A percentile compares a stretch with the other conserved stretches of the same genome.
Evolutionary conservation across 2,113 vertebrate genomes (phyloP).

Genomic region (Triplophysa tibetana): DNA sequence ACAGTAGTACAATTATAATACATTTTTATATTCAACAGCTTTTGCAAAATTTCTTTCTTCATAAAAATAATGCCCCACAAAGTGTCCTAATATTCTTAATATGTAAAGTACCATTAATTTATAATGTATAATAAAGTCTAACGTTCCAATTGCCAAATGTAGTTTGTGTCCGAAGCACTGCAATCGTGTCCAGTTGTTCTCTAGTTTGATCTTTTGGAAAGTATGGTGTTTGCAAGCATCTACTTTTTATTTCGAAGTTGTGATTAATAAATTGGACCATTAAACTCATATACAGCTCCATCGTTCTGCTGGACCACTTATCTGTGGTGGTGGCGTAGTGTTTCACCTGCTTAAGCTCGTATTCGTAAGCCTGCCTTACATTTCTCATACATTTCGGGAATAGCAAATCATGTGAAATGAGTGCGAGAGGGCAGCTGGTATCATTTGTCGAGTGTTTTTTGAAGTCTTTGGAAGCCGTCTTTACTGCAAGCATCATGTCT

Average conservation of each 20-base stretch:
- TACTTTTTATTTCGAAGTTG: background rate
- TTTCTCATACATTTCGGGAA: background rate
- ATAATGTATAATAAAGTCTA: too few relatives aligned
- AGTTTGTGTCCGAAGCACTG: conserved; percentile 34
- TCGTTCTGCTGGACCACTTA: conserved; percentile 25
- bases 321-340: conserved; percentile 13
- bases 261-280: conserved; percentile 22
- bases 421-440: background rate
- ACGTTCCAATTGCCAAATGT: background rate
- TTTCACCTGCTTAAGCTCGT: background rate
- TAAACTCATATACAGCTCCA: conserved; percentile 9
- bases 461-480: too few relatives aligned
- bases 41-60: background rate
- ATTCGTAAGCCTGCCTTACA: background rate
- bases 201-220: conserved; percentile 42
- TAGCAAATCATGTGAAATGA: too few relatives aligned
- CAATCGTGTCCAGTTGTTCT: conserved; percentile 25
- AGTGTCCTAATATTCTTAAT: too few relatives aligned
- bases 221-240: conserved; percentile 40
- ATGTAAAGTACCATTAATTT: too few relatives aligned
- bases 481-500: background rate
- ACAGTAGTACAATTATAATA: too few relatives aligned
- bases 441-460: too few relatives aligned
- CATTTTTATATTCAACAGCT: too few relatives aligned
- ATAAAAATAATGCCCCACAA: background rate